These are phyloP conservation scores for Aleadryas rufinucha DNA, from an alignment of 2,113 vertebrate species.

Conservation along the genomic window DNA sequence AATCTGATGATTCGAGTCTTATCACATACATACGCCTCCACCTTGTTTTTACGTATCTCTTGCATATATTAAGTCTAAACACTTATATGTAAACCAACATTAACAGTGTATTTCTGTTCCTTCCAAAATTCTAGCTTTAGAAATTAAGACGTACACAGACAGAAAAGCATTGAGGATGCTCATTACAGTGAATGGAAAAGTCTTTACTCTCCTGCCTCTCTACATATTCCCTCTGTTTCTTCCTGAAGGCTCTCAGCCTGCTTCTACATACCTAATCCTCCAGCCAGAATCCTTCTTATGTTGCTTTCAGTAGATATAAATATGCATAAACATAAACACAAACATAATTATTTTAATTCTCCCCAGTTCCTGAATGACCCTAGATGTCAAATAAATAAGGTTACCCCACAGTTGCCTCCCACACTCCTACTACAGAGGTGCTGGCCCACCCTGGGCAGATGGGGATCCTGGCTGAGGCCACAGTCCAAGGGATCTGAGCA, in stretches of 20 bases:
- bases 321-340: neutral
- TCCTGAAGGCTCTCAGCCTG: neutral
- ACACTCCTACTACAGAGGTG: neutral
- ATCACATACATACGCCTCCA: fast-evolving
- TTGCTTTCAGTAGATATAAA: neutral
- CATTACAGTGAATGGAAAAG: neutral
- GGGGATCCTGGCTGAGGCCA: neutral
- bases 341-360: neutral
- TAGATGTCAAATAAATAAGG: neutral
- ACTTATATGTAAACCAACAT: neutral
- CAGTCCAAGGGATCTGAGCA: neutral
- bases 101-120: neutral
- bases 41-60: neutral
- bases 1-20: neutral
- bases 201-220: neutral
- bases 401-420: neutral
- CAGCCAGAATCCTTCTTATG: neutral
- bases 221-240: neutral
- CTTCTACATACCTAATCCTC: neutral
- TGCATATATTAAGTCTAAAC: neutral
- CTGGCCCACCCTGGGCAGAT: neutral
- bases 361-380: neutral
- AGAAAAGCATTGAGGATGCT: neutral
- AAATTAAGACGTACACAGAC: neutral
- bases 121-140: neutral